These are phyloP conservation scores for Elmis aenea DNA, from an alignment of 2,888 invertebrate species.

Conservation along the genomic window DNA sequence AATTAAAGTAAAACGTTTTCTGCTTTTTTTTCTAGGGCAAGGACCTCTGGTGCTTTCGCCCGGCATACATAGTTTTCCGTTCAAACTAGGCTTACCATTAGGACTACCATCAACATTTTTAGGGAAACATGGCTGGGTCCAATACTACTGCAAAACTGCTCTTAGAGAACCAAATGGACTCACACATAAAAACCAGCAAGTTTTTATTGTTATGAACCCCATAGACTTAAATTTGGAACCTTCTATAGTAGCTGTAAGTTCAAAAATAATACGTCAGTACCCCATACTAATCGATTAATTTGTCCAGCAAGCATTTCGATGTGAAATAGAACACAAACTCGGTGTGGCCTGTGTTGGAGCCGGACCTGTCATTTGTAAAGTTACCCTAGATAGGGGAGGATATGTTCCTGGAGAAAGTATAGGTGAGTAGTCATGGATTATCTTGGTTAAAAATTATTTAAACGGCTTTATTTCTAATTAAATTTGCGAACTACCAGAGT, in stretches of 20 bases:
- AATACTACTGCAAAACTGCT: conserved; percentile 89
- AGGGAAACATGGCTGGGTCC: conserved; percentile 93
- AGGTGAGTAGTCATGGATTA: conserved; percentile 50
- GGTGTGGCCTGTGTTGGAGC: conserved; percentile 85
- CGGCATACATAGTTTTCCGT: conserved; percentile 92
- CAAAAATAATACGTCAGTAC: neutral
- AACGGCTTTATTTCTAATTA: no score
- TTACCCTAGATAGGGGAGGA: conserved; percentile 84
- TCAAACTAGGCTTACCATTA: conserved; percentile 83
- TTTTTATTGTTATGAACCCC: conserved; percentile 96
- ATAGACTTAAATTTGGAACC: conserved; percentile 90
- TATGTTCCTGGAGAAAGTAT: conserved; percentile 94
- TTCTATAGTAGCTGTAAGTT: conserved; percentile 76
- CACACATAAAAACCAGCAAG: conserved; percentile 92
- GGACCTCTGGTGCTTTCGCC: conserved; percentile 80
- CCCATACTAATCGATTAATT: neutral
- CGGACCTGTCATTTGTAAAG: conserved; percentile 80
- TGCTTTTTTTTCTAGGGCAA: conserved; percentile 71
- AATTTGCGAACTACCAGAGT: no score
- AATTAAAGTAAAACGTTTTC: no score
- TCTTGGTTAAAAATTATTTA: no score
- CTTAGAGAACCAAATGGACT: conserved; percentile 82
- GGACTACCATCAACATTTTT: conserved; percentile 90
- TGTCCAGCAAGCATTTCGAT: conserved; percentile 79
- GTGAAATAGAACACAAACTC: conserved; percentile 86